Evolutionary conservation across 1,140 invertebrate genomes (phyloP).

Genomic region (Drosophila trapezifrons): DNA sequence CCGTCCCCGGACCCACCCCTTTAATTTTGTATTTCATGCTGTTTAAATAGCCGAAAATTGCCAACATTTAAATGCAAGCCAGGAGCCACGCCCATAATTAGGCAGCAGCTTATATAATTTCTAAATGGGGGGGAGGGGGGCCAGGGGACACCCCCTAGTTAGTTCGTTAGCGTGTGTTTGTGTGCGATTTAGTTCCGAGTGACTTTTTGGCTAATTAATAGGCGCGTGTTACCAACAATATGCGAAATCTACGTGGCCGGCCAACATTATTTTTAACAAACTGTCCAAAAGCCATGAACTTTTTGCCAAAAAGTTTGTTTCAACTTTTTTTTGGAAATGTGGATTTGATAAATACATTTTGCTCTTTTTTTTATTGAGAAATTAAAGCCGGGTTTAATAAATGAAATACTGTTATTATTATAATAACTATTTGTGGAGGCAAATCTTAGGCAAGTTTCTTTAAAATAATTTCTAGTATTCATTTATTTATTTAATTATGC

Average conservation of each 20-base stretch:
- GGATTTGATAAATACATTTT: conserved; percentile 1
- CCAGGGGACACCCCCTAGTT: neutral
- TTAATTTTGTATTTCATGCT: conserved; percentile 34
- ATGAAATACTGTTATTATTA: neutral
- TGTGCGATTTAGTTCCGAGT: conserved; percentile 29
- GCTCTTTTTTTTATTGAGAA: neutral
- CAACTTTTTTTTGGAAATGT: conserved; percentile 15
- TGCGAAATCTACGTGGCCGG: conserved; percentile 42
- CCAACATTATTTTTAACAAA: conserved; percentile 26
- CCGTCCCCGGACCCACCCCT: neutral
- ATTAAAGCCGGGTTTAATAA: neutral
- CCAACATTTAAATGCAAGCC: conserved; percentile 53
- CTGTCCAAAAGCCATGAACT: conserved; percentile 12
- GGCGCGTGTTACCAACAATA: conserved; percentile 59
- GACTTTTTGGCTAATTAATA: conserved; percentile 63
- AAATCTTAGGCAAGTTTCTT: too few relatives aligned
- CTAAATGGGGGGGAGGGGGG: neutral
- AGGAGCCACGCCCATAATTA: conserved; percentile 57
- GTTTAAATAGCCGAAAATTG: conserved; percentile 56
- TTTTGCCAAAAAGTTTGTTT: conserved; percentile 5
- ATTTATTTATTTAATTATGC: neutral
- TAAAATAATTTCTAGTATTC: neutral
- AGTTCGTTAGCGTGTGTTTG: conserved; percentile 34
- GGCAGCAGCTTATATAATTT: conserved; percentile 56
- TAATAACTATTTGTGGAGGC: neutral